Percentiles rank a stretch among this genome's conserved stretches.
Conservation (phyloP, 2,113 vertebrate species). For the Cyphomyrus discorhynchus region DNA sequence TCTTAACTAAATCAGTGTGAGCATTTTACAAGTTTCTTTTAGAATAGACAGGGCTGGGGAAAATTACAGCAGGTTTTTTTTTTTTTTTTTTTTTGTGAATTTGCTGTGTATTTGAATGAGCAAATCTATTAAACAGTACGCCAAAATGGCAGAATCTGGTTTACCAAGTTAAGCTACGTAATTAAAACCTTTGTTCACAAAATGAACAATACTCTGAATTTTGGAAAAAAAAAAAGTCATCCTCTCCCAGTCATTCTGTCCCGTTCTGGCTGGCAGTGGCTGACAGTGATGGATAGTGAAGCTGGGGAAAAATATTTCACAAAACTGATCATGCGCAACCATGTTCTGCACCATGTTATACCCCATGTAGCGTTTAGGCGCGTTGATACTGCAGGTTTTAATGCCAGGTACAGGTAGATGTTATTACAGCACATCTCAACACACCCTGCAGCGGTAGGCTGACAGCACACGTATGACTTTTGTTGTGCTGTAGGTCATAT, state of each 20-base stretch:
- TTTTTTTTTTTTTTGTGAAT: neutral
- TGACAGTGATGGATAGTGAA: neutral
- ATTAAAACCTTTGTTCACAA: neutral
- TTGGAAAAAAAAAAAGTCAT: neutral
- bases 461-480: neutral
- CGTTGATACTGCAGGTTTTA: neutral
- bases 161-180: neutral
- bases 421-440: neutral
- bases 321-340: neutral
- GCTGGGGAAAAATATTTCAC: neutral
- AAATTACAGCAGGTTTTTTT: slow-evolving; percentile 1
- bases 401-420: neutral
- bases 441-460: neutral
- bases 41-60: slow-evolving; percentile 3
- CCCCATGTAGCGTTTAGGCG: neutral
- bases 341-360: neutral
- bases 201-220: neutral
- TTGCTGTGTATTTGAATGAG: neutral
- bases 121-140: neutral
- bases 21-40: slow-evolving; percentile 18
- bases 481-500: neutral
- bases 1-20: slow-evolving; percentile 20
- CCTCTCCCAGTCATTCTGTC: neutral
- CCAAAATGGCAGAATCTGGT: neutral
- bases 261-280: neutral